Evolutionary conservation across 2,797 vertebrate species (phyloP), one percentile per base, ranked within the genome.

Genomic region (Pteropus rufus): DNA sequence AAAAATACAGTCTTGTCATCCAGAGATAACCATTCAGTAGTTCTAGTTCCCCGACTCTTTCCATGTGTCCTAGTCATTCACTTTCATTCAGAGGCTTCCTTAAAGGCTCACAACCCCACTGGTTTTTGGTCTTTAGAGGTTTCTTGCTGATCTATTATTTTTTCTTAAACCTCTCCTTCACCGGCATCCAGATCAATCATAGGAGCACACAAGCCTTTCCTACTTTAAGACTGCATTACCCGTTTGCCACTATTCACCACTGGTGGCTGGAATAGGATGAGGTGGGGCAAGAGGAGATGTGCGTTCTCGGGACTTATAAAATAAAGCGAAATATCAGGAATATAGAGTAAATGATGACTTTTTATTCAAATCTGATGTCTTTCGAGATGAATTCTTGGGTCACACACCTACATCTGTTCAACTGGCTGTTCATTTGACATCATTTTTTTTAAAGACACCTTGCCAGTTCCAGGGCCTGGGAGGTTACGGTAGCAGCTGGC

Each of bases 401-500:
- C 79, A 91, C 41, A 86, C n/a, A 52, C 39, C 58, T 62, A 16
- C 0, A 36, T 86, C 39, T 81, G 3, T 75, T 89, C 39, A 75
- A 0, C 16, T 75, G n/a, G 23, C 46, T 86, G 4, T 72, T 93
- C 54, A 77, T 76, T 91, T 91, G 85, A 82, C 52, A 65, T 62
- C 83, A 31, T 56, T 82, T 87, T 56, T 31, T 62, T 62, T 31
- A 94, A 77, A 67, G 41, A 86, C 6, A 39, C 1, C 46, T 41
- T 72, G 39, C 62, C 29, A 49, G 26, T 85, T 72, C 58, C 44
- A 84, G 88, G 41, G 34, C 79, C 83, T 58, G 58, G 64, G 70
- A 95, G 89, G 15, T 62, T 89, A 41, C 91, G 86, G n/a, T 91
- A 69, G 75, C 80, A 65, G 10, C 77, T 81, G 49, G 54, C 84